These are phyloP conservation scores for Acanthurus tractus DNA, from an alignment of 2,797 vertebrate genomes.

Conservation along the genomic window DNA sequence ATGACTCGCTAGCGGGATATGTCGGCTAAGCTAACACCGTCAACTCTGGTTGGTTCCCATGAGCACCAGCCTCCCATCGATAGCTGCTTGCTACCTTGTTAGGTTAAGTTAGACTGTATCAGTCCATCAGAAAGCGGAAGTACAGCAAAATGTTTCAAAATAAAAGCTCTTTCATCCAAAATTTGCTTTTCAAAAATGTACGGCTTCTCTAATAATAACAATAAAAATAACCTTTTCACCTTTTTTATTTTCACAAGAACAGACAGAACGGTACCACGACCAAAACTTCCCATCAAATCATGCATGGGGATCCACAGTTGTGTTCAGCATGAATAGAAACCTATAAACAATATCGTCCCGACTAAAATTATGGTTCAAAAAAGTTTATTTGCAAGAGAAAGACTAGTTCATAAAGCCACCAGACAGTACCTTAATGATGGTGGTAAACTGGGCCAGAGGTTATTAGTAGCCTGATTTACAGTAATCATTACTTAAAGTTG, in stretches of 20 bases:
- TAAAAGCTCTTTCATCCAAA: conserved; percentile 28
- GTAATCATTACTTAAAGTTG: too few relatives aligned
- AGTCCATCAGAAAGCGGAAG: not conserved
- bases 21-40: conserved; percentile 66
- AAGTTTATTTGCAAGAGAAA: not conserved
- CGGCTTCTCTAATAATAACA: not conserved
- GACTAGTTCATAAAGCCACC: not conserved
- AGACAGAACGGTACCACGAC: too few relatives aligned
- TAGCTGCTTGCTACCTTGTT: conserved; percentile 16
- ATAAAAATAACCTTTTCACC: too few relatives aligned
- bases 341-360: too few relatives aligned
- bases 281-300: too few relatives aligned
- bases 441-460: not conserved
- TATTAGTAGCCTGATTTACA: not conserved
- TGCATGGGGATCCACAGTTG: too few relatives aligned
- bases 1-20: conserved; percentile 43
- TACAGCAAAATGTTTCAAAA: not conserved
- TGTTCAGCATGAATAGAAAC: too few relatives aligned
- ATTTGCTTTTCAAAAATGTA: too few relatives aligned
- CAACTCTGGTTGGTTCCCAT: conserved; percentile 52
- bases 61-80: conserved; percentile 43
- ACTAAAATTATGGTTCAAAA: too few relatives aligned
- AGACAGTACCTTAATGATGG: not conserved
- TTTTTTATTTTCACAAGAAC: too few relatives aligned
- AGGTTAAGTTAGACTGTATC: not conserved